Conservation (phyloP, 1,140 invertebrate genomes). For the Zaprionus africanus region DNA sequence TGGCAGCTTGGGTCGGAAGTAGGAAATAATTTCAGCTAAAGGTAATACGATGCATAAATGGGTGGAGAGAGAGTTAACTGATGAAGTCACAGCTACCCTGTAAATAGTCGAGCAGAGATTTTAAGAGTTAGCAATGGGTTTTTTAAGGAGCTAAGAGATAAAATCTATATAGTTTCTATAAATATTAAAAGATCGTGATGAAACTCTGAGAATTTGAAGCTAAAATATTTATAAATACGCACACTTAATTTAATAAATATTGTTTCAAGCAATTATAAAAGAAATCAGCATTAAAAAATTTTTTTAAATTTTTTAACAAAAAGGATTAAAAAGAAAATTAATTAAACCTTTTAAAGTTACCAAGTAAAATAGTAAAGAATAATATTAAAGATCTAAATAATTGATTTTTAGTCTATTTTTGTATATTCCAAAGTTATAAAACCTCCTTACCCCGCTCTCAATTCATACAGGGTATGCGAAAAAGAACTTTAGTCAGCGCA, state of each 20-base stretch:
- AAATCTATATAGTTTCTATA: background rate
- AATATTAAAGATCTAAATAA: background rate
- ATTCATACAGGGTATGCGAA: conserved; percentile 14
- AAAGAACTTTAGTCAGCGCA: conserved; percentile 39
- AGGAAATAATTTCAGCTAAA: conserved; percentile 34
- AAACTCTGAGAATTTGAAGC: background rate
- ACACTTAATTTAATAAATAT: background rate
- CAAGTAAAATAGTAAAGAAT: background rate
- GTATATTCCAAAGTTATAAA: background rate
- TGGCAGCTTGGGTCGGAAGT: conserved; percentile 34
- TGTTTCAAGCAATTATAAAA: background rate
- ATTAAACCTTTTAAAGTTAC: too few relatives aligned
- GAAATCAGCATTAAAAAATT: background rate
- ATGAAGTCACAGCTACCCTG: background rate
- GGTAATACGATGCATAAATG: conserved; percentile 9
- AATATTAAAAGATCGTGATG: background rate
- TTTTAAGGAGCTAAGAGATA: rapidly evolving
- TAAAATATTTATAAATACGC: background rate
- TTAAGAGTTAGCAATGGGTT: background rate
- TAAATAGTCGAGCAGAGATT: background rate
- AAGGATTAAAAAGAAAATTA: too few relatives aligned
- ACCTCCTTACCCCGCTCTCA: background rate
- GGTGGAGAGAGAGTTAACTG: background rate
- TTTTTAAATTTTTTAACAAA: background rate
- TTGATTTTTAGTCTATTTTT: background rate